Percentiles rank a stretch among this genome's conserved stretches.
phyloP scores from a whole-genome alignment of 1,140 invertebrate species.

The Magallana ariakensis region DNA sequence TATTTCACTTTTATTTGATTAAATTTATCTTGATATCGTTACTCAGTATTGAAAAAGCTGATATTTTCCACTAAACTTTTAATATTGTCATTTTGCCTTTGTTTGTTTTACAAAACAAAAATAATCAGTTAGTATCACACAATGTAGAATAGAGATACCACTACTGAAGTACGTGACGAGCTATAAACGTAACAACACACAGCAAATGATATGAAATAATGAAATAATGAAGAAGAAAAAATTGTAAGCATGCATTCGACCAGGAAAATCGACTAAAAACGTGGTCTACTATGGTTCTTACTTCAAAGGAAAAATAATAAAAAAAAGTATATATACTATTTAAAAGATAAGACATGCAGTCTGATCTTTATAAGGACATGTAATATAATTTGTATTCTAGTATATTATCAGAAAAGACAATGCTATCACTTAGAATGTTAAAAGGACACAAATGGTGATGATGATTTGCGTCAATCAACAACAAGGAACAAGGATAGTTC shows the following conservation, averaged over 20 bases:
- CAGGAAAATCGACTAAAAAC: not conserved
- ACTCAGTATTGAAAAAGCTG: too few species aligned
- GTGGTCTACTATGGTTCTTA: not conserved
- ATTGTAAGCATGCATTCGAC: not conserved
- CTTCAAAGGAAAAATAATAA: not conserved
- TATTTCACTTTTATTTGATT: too few species aligned
- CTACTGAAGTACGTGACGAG: too few species aligned
- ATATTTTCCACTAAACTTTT: too few species aligned
- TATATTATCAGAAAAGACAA: slow-evolving; percentile 24
- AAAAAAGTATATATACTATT: not conserved
- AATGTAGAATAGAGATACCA: too few species aligned
- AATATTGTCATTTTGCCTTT: too few species aligned
- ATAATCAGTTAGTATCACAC: too few species aligned
- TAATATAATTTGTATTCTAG: not conserved
- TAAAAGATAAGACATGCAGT: not conserved
- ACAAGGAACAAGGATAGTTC: too few species aligned
- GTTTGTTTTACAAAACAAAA: too few species aligned
- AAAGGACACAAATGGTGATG: not conserved
- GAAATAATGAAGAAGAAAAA: not conserved
- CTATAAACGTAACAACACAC: too few species aligned
- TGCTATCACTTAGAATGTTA: slow-evolving; percentile 5
- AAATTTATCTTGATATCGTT: too few species aligned
- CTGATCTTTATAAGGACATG: not conserved
- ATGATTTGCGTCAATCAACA: too few species aligned
- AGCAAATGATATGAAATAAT: not conserved